phyloP scores from a whole-genome alignment of 1,140 invertebrate genomes.

The Cydia strobilella region DNA sequence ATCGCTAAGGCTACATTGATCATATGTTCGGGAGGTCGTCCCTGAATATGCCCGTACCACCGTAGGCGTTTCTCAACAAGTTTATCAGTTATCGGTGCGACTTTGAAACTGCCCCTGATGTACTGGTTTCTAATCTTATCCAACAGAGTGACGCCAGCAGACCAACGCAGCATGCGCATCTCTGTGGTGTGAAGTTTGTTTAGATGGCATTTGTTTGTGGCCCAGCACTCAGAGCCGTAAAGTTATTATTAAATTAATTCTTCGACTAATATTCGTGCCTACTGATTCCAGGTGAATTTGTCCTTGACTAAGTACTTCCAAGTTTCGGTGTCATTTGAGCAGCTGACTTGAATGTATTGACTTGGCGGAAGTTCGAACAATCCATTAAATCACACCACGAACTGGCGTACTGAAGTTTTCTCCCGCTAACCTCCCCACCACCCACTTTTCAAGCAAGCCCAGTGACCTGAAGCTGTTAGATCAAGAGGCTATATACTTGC shows the following conservation, averaged over 20 bases:
- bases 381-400: slow-evolving; percentile 27
- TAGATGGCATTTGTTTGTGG: too few relatives aligned
- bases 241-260: neutral
- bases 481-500: slow-evolving; percentile 33
- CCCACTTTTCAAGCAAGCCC: slow-evolving; percentile 36
- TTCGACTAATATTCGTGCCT: neutral
- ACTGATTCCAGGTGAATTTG: neutral
- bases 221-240: too few relatives aligned
- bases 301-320: neutral
- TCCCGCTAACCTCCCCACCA: slow-evolving; percentile 14
- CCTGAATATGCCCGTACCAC: too few relatives aligned
- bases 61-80: too few relatives aligned
- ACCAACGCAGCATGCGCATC: too few relatives aligned
- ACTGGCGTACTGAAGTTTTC: slow-evolving; percentile 31
- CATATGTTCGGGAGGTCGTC: too few relatives aligned
- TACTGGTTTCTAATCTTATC: too few relatives aligned
- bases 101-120: too few relatives aligned
- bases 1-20: too few relatives aligned
- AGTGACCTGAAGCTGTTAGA: slow-evolving; percentile 44
- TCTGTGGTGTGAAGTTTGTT: too few relatives aligned
- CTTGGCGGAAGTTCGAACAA: neutral
- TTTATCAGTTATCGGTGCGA: too few relatives aligned
- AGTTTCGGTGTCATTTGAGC: neutral
- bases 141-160: too few relatives aligned
- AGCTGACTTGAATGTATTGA: slow-evolving; percentile 5